These are phyloP conservation scores for Nephotettix cincticeps DNA, from an alignment of 1,140 invertebrate species.

Conservation along the genomic window DNA sequence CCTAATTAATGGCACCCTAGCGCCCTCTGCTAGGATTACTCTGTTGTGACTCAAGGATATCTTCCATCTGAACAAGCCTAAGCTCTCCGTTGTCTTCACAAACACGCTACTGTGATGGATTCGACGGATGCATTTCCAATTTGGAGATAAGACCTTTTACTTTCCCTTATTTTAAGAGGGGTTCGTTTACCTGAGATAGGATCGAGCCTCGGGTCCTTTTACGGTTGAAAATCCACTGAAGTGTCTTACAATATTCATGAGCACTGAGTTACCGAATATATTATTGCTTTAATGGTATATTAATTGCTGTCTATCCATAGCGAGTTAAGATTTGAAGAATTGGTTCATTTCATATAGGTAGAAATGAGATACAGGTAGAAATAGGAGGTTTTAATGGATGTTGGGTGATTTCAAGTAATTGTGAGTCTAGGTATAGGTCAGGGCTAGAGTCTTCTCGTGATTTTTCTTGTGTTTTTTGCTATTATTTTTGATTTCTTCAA, in stretches of 20 bases:
- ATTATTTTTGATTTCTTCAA: too few relatives aligned
- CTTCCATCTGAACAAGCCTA: constrained; percentile 5
- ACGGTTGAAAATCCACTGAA: neutral
- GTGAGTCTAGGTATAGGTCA: too few relatives aligned
- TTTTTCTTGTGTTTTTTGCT: too few relatives aligned
- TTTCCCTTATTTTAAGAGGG: constrained; percentile 10
- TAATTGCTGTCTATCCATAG: too few relatives aligned
- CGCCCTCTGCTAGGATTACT: neutral
- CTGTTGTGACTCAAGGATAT: constrained; percentile 3
- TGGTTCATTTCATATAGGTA: too few relatives aligned
- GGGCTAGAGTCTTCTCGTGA: too few relatives aligned
- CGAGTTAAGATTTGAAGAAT: too few relatives aligned
- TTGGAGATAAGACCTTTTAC: constrained; percentile 1
- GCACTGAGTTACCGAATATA: neutral
- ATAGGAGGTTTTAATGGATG: too few relatives aligned
- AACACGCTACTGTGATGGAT: constrained; percentile 6
- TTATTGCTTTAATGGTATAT: too few relatives aligned
- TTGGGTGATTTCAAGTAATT: too few relatives aligned
- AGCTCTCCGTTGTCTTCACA: neutral
- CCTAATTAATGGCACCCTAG: constrained; percentile 4
- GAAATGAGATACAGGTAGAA: too few relatives aligned
- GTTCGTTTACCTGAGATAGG: neutral
- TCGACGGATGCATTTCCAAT: constrained; percentile 9
- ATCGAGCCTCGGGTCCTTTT: neutral
- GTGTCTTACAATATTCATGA: neutral